Conservation (phyloP, 2,113 vertebrate species). For the Zosterops japonicus region DNA sequence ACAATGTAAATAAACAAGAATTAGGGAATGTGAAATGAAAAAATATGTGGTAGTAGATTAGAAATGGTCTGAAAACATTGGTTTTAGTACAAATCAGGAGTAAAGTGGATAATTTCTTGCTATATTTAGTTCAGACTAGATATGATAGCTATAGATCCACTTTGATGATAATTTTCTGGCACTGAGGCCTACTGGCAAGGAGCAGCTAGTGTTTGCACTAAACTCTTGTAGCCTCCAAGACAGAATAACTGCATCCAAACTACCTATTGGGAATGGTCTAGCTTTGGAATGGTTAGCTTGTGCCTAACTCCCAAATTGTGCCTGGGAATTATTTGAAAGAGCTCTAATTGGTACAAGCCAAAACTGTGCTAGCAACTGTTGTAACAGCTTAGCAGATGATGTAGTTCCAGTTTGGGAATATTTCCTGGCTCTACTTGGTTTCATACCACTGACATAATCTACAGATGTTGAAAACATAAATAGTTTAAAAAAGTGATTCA, state of each 20-base stretch:
- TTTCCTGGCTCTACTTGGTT: not conserved
- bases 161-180: not conserved
- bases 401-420: not conserved
- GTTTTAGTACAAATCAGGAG: not conserved
- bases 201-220: not conserved
- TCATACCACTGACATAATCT: not conserved
- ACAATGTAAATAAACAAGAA: not conserved
- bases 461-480: not conserved
- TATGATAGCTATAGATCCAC: not conserved
- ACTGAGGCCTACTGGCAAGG: not conserved
- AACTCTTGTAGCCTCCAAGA: not conserved
- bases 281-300: not conserved
- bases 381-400: not conserved
- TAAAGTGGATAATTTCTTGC: not conserved
- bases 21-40: not conserved
- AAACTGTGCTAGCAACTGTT: not conserved
- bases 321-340: not conserved
- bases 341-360: not conserved
- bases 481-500: not conserved
- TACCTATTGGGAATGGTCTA: not conserved
- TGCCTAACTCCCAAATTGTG: not conserved
- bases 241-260: not conserved
- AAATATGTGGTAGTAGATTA: not conserved
- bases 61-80: not conserved
- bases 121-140: not conserved